Percentiles rank a stretch among this genome's conserved stretches.
These are phyloP conservation scores for Chiloscyllium plagiosum DNA, from an alignment of 2,113 vertebrate species.

Conservation along the genomic window DNA sequence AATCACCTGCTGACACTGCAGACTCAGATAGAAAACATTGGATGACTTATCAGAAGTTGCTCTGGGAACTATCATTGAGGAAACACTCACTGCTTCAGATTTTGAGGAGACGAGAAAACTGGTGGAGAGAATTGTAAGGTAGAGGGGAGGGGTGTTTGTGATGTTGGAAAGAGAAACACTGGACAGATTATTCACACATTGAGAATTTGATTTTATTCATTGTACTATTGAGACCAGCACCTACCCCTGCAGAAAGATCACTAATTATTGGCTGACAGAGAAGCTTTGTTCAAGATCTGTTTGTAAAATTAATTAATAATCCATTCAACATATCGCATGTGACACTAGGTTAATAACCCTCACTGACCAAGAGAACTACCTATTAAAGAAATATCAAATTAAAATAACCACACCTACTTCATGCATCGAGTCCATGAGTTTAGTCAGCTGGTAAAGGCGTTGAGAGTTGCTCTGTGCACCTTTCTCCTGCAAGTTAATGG, in stretches of 20 bases:
- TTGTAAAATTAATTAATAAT: neutral
- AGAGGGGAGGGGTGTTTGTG: no score
- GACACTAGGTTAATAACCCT: neutral
- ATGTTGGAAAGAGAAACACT: neutral
- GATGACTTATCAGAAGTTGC: neutral
- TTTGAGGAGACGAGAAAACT: neutral
- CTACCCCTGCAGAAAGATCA: neutral
- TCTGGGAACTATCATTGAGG: neutral
- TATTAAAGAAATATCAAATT: neutral
- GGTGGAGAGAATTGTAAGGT: neutral
- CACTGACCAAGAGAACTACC: neutral
- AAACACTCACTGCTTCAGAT: neutral
- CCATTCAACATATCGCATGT: neutral
- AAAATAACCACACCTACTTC: constrained; percentile 65
- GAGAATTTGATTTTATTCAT: neutral
- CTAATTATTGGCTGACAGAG: neutral
- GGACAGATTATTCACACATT: neutral
- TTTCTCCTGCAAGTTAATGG: constrained; percentile 80
- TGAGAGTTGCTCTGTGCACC: constrained; percentile 79
- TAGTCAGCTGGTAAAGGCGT: constrained; percentile 92
- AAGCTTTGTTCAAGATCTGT: neutral
- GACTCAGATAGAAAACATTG: neutral
- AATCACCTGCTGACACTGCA: neutral
- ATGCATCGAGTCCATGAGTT: constrained; percentile 88
- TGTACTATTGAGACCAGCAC: neutral